A percentile compares a stretch with the other conserved stretches of the same genome.
Evolutionary conservation across 2,888 invertebrate genomes (phyloP).

Genomic region (Pantelozetes paolii): DNA sequence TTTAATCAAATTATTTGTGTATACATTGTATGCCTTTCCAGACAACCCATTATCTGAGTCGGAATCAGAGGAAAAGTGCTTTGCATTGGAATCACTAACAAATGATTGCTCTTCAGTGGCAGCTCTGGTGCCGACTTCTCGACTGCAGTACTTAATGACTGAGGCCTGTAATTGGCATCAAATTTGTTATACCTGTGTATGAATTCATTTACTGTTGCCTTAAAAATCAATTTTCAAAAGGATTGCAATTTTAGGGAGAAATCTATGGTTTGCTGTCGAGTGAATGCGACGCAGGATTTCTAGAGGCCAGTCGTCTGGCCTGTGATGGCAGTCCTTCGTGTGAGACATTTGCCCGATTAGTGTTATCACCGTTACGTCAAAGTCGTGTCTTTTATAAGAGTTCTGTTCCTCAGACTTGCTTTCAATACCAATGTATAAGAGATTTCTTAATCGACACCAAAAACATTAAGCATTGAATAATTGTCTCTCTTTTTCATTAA

Average conservation of each 20-base stretch:
- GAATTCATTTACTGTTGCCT: constrained; percentile 30
- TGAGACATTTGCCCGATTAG: constrained; percentile 44
- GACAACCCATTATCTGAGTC: background rate
- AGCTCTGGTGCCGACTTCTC: constrained; percentile 44
- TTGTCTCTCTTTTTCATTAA: background rate
- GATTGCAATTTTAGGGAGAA: constrained; percentile 43
- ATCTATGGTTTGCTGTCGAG: constrained; percentile 45
- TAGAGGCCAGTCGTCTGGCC: constrained; percentile 45
- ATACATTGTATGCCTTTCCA: too few species aligned
- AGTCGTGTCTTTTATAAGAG: constrained; percentile 47
- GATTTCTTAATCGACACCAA: constrained; percentile 40
- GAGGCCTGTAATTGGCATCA: constrained; percentile 48
- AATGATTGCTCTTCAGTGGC: constrained; percentile 46
- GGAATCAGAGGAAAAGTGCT: constrained; percentile 42
- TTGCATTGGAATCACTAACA: constrained; percentile 44
- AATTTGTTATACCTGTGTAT: constrained; percentile 48
- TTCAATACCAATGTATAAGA: constrained; percentile 45
- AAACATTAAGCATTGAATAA: background rate
- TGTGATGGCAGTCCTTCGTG: constrained; percentile 46
- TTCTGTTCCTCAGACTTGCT: constrained; percentile 45
- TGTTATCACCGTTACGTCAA: constrained; percentile 45
- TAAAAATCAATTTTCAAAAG: background rate
- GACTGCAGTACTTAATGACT: constrained; percentile 41
- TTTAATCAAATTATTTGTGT: too few species aligned
- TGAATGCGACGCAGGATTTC: constrained; percentile 46